Conservation (phyloP, 2,113 vertebrate genomes). For the Lagopus leucura region DNA sequence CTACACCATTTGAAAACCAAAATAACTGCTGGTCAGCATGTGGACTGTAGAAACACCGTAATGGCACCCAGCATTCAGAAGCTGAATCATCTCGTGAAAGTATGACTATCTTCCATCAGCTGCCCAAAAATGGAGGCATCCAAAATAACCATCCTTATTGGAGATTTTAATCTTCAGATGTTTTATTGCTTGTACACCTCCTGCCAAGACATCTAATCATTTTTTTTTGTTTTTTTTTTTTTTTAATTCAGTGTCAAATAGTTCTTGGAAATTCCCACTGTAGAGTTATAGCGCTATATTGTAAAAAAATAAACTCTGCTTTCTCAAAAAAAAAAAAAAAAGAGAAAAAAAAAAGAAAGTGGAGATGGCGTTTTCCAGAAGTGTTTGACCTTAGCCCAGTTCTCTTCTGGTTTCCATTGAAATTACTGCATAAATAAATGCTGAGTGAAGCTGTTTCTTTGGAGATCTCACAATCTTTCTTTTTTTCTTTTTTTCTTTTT, state of each 20-base stretch:
- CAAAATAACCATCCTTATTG: conserved; percentile 34
- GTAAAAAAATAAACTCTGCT: neutral
- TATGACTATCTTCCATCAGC: neutral
- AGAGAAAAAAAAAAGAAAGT: no score
- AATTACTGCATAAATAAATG: neutral
- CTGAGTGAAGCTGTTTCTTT: neutral
- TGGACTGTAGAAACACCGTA: neutral
- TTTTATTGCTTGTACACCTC: neutral
- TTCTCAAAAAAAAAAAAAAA: no score
- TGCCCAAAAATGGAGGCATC: neutral
- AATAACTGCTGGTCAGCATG: neutral
- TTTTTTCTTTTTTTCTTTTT: neutral
- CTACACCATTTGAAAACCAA: neutral
- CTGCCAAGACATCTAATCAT: conserved; percentile 15
- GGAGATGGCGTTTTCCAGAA: neutral
- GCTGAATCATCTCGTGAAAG: neutral
- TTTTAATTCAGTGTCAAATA: neutral
- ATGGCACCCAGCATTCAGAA: neutral
- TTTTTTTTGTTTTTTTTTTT: neutral
- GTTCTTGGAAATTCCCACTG: neutral
- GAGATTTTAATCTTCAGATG: neutral
- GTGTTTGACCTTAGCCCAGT: neutral
- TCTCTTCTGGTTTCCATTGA: neutral
- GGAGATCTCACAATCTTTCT: neutral
- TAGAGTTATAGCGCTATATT: neutral